Evolutionary conservation across 2,797 vertebrate genomes (phyloP).

Genomic region (Chiroxiphia lanceolata): DNA sequence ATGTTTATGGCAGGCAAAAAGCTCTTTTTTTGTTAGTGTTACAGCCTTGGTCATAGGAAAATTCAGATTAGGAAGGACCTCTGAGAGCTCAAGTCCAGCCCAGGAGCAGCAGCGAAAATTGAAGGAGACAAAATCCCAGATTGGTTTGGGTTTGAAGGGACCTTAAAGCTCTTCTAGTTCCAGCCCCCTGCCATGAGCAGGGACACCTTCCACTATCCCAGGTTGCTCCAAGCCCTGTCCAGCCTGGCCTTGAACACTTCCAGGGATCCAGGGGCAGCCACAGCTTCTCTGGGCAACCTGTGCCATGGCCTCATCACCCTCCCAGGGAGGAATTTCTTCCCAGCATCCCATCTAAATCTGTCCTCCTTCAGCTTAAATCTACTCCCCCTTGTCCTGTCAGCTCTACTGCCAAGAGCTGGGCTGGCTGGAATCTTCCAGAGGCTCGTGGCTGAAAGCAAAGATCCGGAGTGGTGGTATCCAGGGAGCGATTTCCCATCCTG

Average conservation of each 20-base stretch:
- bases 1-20: background rate
- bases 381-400: background rate
- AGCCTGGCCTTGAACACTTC: fast-evolving
- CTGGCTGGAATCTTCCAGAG: background rate
- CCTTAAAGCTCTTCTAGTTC: fast-evolving
- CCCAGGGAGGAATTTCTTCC: background rate
- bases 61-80: background rate
- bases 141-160: background rate
- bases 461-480: background rate
- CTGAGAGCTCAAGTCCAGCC: background rate
- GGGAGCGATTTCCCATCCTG: background rate
- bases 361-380: background rate
- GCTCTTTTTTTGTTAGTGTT: background rate
- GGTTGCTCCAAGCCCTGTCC: fast-evolving
- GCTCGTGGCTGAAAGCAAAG: background rate
- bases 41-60: background rate
- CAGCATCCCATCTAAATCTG: background rate
- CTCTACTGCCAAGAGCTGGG: background rate
- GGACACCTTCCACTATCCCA: background rate
- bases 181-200: background rate
- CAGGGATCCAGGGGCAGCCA: background rate
- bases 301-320: background rate
- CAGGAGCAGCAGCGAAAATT: background rate
- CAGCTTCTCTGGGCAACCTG: background rate
- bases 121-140: background rate